A percentile compares a stretch with the other conserved stretches of the same genome.
Evolutionary conservation across 1,140 invertebrate species (phyloP).

Genomic region (Luehdorfia chinensis): DNA sequence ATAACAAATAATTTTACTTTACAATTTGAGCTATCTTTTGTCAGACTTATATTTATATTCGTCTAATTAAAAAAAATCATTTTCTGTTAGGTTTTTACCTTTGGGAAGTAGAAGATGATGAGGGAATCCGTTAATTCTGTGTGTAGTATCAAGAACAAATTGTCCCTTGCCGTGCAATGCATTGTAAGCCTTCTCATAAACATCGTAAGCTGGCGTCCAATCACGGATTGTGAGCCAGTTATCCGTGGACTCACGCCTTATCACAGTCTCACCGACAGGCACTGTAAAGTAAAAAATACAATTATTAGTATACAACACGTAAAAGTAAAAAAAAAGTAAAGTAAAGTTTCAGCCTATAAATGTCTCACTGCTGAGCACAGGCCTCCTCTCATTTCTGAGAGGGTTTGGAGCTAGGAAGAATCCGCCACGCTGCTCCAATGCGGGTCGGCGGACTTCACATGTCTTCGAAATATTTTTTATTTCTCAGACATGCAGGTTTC

Average conservation of each 20-base stretch:
- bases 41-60: constrained; percentile 4
- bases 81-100: too few species aligned
- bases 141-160: constrained; percentile 33
- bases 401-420: too few species aligned
- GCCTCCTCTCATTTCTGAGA: too few species aligned
- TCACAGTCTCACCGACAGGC: constrained; percentile 60
- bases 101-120: constrained; percentile 81
- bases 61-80: too few species aligned
- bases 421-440: too few species aligned
- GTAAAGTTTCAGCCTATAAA: too few species aligned
- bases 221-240: constrained; percentile 58
- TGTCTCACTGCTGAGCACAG: too few species aligned
- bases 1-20: background rate
- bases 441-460: too few species aligned
- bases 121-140: constrained; percentile 76
- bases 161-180: constrained; percentile 52
- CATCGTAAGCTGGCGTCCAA: constrained; percentile 53
- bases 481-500: too few species aligned
- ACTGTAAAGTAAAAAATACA: constrained; percentile 47
- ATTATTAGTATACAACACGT: background rate
- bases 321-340: background rate
- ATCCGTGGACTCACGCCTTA: constrained; percentile 66
- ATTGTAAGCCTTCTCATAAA: constrained; percentile 60
- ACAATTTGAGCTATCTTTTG: background rate
- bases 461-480: too few species aligned